phyloP scores from a whole-genome alignment of 2,797 vertebrate species.

The Sardinella longiceps region DNA sequence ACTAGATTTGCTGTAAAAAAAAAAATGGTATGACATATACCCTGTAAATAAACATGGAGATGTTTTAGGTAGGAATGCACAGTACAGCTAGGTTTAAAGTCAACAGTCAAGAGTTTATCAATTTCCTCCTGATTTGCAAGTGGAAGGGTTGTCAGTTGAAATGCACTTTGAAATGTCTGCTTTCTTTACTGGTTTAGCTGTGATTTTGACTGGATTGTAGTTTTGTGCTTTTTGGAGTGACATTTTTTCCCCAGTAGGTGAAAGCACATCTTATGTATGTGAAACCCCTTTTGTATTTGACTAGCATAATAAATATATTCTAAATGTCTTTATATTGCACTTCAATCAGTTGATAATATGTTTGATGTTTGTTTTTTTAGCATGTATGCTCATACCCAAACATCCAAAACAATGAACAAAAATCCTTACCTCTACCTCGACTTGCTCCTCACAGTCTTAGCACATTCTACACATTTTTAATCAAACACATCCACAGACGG shows the following conservation, averaged over 20 bases:
- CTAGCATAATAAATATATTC: conserved; percentile 85
- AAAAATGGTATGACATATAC: conserved; percentile 29
- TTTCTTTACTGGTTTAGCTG: conserved; percentile 72
- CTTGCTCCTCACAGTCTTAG: not conserved
- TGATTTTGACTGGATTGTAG: conserved; percentile 71
- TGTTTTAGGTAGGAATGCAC: conserved; percentile 42
- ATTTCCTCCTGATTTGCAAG: conserved; percentile 58
- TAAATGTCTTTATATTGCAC: conserved; percentile 66
- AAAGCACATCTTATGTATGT: conserved; percentile 79
- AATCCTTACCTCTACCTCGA: not conserved
- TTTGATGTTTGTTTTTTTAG: not conserved
- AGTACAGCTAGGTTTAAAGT: conserved; percentile 44
- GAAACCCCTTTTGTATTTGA: conserved; percentile 82
- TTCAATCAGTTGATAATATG: not conserved
- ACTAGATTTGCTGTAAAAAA: conserved; percentile 21
- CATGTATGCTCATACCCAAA: not conserved
- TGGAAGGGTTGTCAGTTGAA: conserved; percentile 64
- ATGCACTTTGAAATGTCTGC: conserved; percentile 73
- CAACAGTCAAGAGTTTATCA: conserved; percentile 45
- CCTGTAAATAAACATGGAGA: conserved; percentile 40
- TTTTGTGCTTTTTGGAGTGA: conserved; percentile 46
- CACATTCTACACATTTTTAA: not conserved
- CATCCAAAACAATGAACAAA: not conserved
- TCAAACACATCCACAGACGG: not conserved
- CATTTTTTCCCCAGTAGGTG: conserved; percentile 62